Conservation (phyloP, 2,797 vertebrate genomes). For the Zalophus californianus region DNA sequence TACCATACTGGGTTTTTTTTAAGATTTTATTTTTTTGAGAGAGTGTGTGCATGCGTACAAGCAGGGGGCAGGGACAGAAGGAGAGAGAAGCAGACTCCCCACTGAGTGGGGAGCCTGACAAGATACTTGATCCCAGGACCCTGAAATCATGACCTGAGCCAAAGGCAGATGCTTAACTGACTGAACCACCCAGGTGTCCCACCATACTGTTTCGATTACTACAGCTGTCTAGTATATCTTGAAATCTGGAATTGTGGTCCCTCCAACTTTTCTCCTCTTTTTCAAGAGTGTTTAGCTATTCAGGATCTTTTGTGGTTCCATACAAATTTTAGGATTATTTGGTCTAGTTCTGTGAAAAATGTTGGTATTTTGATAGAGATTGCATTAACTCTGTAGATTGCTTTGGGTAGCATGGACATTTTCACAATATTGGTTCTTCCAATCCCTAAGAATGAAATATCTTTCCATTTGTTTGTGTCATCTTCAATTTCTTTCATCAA, state of each 20-base stretch:
- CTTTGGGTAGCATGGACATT: not conserved
- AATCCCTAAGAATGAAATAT: not conserved
- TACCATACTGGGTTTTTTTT: not conserved
- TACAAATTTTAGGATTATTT: not conserved
- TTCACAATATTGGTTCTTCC: not conserved
- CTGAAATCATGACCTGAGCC: not conserved
- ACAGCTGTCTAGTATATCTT: not conserved
- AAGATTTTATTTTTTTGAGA: not conserved
- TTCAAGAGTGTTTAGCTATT: not conserved
- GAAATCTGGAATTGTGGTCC: not conserved
- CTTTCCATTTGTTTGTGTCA: not conserved
- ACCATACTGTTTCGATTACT: not conserved
- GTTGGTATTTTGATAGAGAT: not conserved
- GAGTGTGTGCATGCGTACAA: not conserved
- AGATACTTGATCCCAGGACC: not conserved
- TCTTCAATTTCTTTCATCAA: not conserved
- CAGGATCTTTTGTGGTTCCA: not conserved
- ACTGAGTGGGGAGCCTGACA: not conserved
- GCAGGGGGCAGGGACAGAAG: not conserved
- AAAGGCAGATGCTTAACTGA: not conserved
- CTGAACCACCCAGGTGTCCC: not conserved
- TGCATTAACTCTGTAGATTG: not conserved
- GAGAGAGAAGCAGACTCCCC: not conserved
- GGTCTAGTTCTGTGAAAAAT: not conserved
- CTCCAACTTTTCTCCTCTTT: not conserved